phyloP scores from a whole-genome alignment of 2,888 invertebrate species.

The Yponomeuta malinellus region DNA sequence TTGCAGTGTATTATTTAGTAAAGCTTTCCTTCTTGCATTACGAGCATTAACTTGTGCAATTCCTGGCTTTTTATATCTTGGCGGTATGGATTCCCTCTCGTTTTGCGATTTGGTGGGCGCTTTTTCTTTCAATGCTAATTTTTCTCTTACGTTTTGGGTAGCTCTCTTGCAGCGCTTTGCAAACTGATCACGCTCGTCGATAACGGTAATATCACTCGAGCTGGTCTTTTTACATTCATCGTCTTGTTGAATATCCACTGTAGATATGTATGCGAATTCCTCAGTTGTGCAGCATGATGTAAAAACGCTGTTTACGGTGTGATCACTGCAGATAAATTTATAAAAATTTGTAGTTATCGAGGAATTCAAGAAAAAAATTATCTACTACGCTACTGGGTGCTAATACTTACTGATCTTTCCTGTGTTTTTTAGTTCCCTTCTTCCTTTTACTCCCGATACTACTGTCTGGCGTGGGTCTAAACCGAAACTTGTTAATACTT shows the following conservation, averaged over 20 bases:
- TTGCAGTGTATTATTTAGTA: not conserved
- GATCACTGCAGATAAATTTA: not conserved
- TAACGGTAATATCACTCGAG: conserved; percentile 56
- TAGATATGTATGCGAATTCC: not conserved
- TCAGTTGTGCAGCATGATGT: not conserved
- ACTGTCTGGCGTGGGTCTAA: conserved; percentile 28
- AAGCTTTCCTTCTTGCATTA: not conserved
- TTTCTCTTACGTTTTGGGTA: not conserved
- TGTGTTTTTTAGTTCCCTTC: not conserved
- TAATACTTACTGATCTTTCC: not conserved
- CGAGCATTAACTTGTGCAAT: not conserved
- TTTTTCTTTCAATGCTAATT: not conserved
- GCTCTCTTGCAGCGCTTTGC: conserved; percentile 25
- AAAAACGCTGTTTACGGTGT: not conserved
- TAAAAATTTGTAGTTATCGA: not conserved
- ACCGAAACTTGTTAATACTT: conserved; percentile 56
- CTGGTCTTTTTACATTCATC: conserved; percentile 25
- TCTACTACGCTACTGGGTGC: no score
- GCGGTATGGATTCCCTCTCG: not conserved
- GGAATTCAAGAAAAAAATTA: no score
- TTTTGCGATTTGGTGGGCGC: not conserved
- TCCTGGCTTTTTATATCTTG: not conserved
- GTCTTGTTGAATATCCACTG: not conserved
- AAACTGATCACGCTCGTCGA: conserved; percentile 42
- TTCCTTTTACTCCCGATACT: not conserved